Base-by-base conservation (phyloP, 2,888 invertebrate genomes). In the Dicyrtomina minuta region DNA sequence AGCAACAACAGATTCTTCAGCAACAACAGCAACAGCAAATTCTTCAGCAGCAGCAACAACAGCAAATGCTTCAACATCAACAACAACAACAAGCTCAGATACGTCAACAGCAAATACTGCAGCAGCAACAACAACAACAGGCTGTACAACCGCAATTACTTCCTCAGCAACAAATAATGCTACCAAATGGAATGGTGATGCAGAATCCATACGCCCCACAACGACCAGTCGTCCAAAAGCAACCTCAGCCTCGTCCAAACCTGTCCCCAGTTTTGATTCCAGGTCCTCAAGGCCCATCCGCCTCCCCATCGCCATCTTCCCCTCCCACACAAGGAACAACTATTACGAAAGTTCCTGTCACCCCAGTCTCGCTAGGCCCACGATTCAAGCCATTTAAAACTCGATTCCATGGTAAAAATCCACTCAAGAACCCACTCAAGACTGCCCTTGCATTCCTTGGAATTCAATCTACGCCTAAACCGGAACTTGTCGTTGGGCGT, bases 381-480 rank as follows among this genome's bases (percentile, higher is more conserved):
- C 58, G 70, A 66, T 43, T 46, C 56, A 59, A 66, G 58, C 56
- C 49, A 12, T 39, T 49, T 13, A 55, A 44, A 26, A 51, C 51
- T 12, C 56, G 44, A 12, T 55, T 51, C 17, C 66, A 55, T 13
- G 55, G 58, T 1, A 67, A 53, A 27, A n/a, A 20, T 17, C 44
- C 44, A 20, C 27, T 27, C 17, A 43, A 59, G 27, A 78, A 73
- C 64, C 75, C 78, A 13, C 53, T 78, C 5, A 60, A 75, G 39
- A 74, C 74, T 17, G 76, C 77, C 10, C 69, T 77, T 5, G 72
- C 72, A 17, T 75, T 75, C 69, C 70, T 77, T n/a, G 78, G 78
- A 1, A 66, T 77, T 39, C 69, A 74, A 58, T 72, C 75, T 10
- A 76, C 75, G 51, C 71, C 74, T 49, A 70, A 72, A 26, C 77